Evolutionary conservation across 2,113 vertebrate genomes (phyloP), one percentile per base, ranked within the genome.

Genomic region (Callipepla squamata): DNA sequence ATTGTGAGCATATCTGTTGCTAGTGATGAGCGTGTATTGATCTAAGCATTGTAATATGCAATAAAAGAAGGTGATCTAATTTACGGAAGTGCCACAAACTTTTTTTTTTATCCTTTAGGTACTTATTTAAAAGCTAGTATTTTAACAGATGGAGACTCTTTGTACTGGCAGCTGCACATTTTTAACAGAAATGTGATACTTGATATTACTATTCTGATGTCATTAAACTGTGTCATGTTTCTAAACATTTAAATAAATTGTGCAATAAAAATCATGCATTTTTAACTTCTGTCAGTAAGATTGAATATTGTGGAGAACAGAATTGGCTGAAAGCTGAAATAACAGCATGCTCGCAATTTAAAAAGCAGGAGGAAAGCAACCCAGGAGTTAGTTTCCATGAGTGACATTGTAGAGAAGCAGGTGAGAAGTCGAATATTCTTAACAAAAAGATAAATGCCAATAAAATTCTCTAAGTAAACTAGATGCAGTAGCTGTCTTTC

Each of bases 391-490:
- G 78, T 72, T 83, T 83, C 58, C 48, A 16, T 13, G 63, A 77
- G 48, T 72, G 89, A 58, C n/a, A 58, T n/a, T 58, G 55, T 38
- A 80, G 85, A 92, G 80, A 95, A 85, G 83, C 65, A 96, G 90
- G 90, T 94, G 57, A 90, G 92, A 96, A 92, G 20, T 53, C 32
- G 8, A 89, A 70, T 6, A 13, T 88, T 94, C 48, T 92, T 81
- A 79, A 70, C 32, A 88, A 83, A 94, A 84, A 92, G n/a, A 38
- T 72, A 89, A 83, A 73, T 95, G 96, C 94, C 93, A 98, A 97
- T 98, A 98, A 98, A 98, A 85, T 40, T 96, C 76, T 91, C 57
- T 76, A 92, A 79, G 57, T 58, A 87, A 92, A 90, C 48, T 59
- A 87, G 32, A 82, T 86, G 9, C 50, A 45, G 2, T 62, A 30